Base-by-base conservation (phyloP, 53 echinoderm and acorn worm genomes). In the Temnopleurus reevesii region DNA sequence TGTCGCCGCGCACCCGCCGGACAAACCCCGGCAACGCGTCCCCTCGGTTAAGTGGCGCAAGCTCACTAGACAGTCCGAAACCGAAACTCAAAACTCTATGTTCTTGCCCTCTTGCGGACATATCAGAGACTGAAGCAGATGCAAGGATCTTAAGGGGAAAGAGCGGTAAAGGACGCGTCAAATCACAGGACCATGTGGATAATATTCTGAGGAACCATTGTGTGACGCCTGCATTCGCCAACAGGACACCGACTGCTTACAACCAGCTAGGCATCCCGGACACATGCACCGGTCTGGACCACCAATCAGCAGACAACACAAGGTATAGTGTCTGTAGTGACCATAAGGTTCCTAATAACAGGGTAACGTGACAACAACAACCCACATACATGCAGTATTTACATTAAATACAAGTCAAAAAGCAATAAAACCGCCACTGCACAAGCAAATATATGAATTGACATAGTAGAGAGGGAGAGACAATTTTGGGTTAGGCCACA, bases 361-460 rank as follows among this genome's bases (percentile, higher is more conserved):
- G 88, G 88, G 88, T 87, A 87, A 87, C 88, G 88, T 87, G 88
- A 87, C 88, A 87, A 87, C 30, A 87, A 87, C 71, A 87, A 87
- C 71, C 88, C 86, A 65, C 46, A 51, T 66, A 66, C 88, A 87
- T 66, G 88, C 88, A 87, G 88, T 87, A 87, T 87, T 87, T 87
- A 87, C 71, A 87, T 66, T 87, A 87, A 87, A 87, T 87, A 87
- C 88, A 87, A 66, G 88, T 87, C 88, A 87, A 87, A 65, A 87
- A 87, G 71, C 65, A 65, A 87, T 66, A 66, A 87, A 87, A 71
- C 64, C 55, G 35, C 88, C 88, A 87, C 71, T 87, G 88, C 88
- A 87, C 88, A 87, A 86, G 88, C 93, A 93, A 93, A 90, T 93
- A 90, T 90, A 90, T 92, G 90, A 92, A 85, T 92, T 92, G 60